A percentile compares a stretch with the other conserved stretches of the same genome.
These are phyloP conservation scores for Phaethornis superciliosus DNA, from an alignment of 2,113 vertebrate genomes.

Conservation along the genomic window DNA sequence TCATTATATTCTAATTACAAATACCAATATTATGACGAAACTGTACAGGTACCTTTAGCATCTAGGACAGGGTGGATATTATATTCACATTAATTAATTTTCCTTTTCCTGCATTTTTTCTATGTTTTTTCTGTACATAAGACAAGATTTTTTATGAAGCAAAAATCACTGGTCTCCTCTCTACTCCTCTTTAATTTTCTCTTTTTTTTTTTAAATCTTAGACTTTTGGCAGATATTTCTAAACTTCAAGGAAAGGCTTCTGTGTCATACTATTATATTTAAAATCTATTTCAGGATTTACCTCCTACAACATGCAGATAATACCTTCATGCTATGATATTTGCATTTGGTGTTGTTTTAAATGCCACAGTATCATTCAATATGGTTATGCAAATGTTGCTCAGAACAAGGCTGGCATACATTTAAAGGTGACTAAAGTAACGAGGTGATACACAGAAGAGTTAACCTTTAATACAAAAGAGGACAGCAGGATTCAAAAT, in stretches of 20 bases:
- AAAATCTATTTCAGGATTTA: slow-evolving; percentile 14
- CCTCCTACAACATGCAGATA: neutral
- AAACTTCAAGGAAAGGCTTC: neutral
- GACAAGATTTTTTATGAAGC: neutral
- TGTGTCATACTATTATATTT: neutral
- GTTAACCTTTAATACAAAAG: neutral
- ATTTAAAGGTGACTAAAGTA: slow-evolving; percentile 17
- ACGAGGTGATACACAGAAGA: neutral
- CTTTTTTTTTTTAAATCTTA: neutral
- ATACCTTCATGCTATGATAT: slow-evolving; percentile 13
- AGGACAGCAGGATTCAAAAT: slow-evolving; percentile 2
- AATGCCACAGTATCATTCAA: slow-evolving; percentile 45
- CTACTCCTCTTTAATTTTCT: rapidly evolving
- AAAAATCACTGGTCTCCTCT: neutral
- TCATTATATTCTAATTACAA: neutral
- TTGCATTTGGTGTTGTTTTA: slow-evolving; percentile 30
- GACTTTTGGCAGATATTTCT: neutral
- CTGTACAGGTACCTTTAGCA: neutral
- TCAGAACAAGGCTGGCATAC: neutral
- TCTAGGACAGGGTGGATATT: neutral
- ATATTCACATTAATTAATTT: neutral
- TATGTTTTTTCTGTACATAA: neutral
- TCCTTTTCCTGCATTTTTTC: neutral
- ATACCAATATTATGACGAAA: neutral
- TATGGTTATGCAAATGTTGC: slow-evolving; percentile 19